Conservation (phyloP, 2,113 vertebrate genomes). For the Alaudala cheleensis region DNA sequence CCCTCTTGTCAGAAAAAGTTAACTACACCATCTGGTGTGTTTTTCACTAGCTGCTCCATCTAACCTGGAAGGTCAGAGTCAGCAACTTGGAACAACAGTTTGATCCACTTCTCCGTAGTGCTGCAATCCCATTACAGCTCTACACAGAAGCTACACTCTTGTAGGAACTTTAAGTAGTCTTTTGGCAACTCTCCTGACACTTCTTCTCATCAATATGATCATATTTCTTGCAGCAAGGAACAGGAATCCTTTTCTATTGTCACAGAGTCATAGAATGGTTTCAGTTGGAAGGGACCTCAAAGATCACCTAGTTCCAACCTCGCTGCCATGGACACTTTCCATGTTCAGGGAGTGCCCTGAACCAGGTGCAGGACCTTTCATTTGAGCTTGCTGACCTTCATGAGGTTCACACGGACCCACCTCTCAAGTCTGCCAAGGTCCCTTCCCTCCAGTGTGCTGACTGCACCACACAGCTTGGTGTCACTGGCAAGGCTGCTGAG, state of each 20-base stretch:
- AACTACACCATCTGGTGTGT: not conserved
- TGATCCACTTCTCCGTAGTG: not conserved
- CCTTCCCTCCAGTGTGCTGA: not conserved
- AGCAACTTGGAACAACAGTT: not conserved
- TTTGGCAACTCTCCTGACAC: not conserved
- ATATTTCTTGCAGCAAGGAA: not conserved
- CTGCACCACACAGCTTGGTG: not conserved
- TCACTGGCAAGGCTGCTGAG: not conserved
- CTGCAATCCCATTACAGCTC: not conserved
- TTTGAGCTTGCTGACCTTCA: not conserved
- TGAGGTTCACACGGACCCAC: not conserved
- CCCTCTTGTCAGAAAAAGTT: not conserved
- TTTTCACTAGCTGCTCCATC: not conserved
- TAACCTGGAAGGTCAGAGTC: not conserved
- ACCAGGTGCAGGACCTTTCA: not conserved
- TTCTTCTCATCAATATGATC: not conserved
- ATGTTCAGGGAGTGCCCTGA: not conserved
- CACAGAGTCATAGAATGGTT: not conserved
- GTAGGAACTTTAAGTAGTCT: not conserved
- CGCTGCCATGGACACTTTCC: not conserved
- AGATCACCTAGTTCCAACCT: not conserved
- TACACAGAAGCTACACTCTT: not conserved
- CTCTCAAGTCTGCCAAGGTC: not conserved
- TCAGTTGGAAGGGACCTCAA: not conserved
- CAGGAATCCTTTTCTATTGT: not conserved